Percentiles rank a stretch among this genome's conserved stretches.
These are phyloP conservation scores for Masticophis lateralis DNA, from an alignment of 2,797 vertebrate genomes.

Conservation along the genomic window DNA sequence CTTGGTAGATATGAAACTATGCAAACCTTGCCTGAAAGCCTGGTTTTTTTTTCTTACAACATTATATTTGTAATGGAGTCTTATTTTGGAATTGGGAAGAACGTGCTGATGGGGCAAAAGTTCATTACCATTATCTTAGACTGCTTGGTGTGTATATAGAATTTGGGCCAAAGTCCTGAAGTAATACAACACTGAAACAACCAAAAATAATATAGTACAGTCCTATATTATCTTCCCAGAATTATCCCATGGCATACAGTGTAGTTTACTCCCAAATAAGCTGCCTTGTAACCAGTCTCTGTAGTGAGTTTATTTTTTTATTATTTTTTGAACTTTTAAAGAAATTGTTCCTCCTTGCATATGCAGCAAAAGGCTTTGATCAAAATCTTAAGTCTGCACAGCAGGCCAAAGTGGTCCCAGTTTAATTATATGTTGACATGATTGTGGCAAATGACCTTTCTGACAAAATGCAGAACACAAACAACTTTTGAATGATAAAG, in stretches of 20 bases:
- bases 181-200: not conserved
- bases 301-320: not conserved
- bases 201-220: not conserved
- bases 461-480: constrained; percentile 43
- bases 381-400: not conserved
- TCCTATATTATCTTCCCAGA: not conserved
- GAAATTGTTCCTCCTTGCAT: fast-evolving
- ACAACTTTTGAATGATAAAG: constrained; percentile 56
- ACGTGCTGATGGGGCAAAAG: not conserved
- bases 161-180: not conserved
- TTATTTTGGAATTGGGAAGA: not conserved
- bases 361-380: not conserved
- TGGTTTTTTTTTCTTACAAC: not conserved
- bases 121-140: not conserved
- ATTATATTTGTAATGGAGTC: not conserved
- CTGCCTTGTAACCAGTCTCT: not conserved
- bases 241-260: not conserved
- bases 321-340: fast-evolving
- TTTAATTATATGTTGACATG: constrained; percentile 8
- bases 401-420: not conserved
- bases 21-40: not conserved
- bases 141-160: not conserved
- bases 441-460: constrained; percentile 34
- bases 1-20: not conserved
- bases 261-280: not conserved